phyloP scores from a whole-genome alignment of 2,888 invertebrate species.

The Thelaira solivaga region DNA sequence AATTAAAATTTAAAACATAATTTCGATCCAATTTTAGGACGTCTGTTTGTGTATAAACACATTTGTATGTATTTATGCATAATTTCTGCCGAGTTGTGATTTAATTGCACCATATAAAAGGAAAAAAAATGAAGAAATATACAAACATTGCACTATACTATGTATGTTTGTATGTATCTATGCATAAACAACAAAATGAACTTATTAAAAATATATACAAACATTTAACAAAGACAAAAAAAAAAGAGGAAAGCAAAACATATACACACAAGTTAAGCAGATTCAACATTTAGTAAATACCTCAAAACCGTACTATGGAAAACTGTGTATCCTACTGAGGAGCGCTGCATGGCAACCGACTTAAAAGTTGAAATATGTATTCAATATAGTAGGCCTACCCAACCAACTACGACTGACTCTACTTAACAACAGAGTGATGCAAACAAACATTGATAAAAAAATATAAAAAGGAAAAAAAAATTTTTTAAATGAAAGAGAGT shows the following conservation, averaged over 20 bases:
- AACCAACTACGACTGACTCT: slow-evolving; percentile 29
- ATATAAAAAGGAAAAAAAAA: slow-evolving; percentile 8
- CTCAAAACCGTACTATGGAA: slow-evolving; percentile 45
- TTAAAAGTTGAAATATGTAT: slow-evolving; percentile 43
- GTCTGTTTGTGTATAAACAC: too few species aligned
- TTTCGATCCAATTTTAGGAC: not conserved
- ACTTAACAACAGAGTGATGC: slow-evolving; percentile 27
- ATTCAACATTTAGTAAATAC: slow-evolving; percentile 44
- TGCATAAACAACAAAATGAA: slow-evolving; percentile 30
- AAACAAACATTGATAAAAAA: slow-evolving; percentile 31
- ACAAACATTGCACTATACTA: too few species aligned
- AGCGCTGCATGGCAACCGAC: slow-evolving; percentile 59
- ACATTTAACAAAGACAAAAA: slow-evolving; percentile 5
- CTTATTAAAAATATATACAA: slow-evolving; percentile 43
- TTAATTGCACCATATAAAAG: slow-evolving; percentile 8
- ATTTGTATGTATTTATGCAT: too few species aligned
- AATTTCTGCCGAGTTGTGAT: not conserved
- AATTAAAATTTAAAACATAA: not conserved
- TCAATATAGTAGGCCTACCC: slow-evolving; percentile 49
- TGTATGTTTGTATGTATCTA: too few species aligned
- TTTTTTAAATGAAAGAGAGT: slow-evolving; percentile 21
- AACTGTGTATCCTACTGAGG: slow-evolving; percentile 50
- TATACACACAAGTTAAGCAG: slow-evolving; percentile 30
- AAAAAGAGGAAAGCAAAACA: slow-evolving; percentile 12
- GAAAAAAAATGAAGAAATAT: too few species aligned